Percentiles rank a stretch among this genome's conserved stretches.
These are phyloP conservation scores for Oxyruncus cristatus DNA, from an alignment of 2,113 vertebrate species.

Conservation along the genomic window DNA sequence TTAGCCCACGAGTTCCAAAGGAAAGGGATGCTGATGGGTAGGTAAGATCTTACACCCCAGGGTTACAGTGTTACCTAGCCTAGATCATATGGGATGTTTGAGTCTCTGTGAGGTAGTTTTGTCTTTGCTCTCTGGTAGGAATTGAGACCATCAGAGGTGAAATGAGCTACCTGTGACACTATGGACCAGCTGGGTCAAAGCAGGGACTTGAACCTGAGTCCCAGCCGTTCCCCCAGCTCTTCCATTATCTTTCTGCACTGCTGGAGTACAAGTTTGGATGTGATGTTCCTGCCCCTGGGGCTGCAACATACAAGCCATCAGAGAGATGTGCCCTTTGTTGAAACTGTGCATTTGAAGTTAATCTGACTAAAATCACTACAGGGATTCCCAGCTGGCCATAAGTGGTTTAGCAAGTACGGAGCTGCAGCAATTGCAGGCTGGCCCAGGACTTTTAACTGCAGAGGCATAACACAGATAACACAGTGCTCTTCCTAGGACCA, in stretches of 20 bases:
- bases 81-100: not conserved
- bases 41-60: not conserved
- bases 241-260: rapidly evolving
- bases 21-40: not conserved
- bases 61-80: not conserved
- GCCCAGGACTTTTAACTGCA: not conserved
- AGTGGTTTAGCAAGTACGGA: not conserved
- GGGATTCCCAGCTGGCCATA: not conserved
- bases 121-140: not conserved
- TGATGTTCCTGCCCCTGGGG: not conserved
- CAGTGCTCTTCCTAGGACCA: not conserved
- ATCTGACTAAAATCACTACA: too few relatives aligned
- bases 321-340: not conserved
- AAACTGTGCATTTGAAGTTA: not conserved
- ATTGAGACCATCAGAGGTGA: not conserved
- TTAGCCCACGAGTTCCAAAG: not conserved
- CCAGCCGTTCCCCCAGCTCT: not conserved
- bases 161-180: not conserved
- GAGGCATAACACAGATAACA: not conserved
- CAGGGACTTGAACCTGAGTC: not conserved
- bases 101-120: not conserved
- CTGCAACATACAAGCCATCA: too few relatives aligned
- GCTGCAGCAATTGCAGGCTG: not conserved
- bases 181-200: not conserved
- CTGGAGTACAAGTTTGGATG: rapidly evolving